Evolutionary conservation across 2,797 vertebrate genomes (phyloP).

Genomic region (Esox masquinongy): DNA sequence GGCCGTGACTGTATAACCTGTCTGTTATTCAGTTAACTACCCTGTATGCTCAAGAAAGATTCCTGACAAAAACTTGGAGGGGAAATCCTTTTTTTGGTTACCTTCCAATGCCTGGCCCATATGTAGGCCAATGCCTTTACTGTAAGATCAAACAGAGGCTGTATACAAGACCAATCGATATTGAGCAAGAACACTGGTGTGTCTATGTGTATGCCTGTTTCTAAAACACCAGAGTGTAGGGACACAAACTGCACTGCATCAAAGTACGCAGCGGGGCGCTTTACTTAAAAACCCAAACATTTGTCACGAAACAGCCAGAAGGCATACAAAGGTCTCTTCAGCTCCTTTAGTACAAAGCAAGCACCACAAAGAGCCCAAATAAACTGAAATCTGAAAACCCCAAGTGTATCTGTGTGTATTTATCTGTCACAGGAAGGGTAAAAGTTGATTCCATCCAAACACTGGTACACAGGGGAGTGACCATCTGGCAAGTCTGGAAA

Average conservation of each 20-base stretch:
- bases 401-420: slow-evolving; percentile 12
- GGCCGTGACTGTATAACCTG: no score
- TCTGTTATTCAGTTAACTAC: no score
- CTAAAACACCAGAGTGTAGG: slow-evolving; percentile 60
- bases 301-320: slow-evolving; percentile 36
- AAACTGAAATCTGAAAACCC: background rate
- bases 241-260: slow-evolving; percentile 52
- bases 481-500: no score
- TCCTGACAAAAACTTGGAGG: background rate
- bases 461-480: slow-evolving; percentile 24
- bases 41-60: no score
- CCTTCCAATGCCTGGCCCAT: slow-evolving; percentile 44
- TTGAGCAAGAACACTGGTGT: slow-evolving; percentile 44
- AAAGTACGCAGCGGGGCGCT: slow-evolving; percentile 49
- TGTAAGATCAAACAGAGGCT: slow-evolving; percentile 35
- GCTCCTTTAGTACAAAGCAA: slow-evolving; percentile 39
- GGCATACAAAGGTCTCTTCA: slow-evolving; percentile 27
- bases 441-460: slow-evolving; percentile 35
- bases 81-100: slow-evolving; percentile 34
- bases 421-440: slow-evolving; percentile 19
- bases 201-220: slow-evolving; percentile 62
- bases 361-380: slow-evolving; percentile 18
- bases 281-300: slow-evolving; percentile 46
- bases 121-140: slow-evolving; percentile 32
- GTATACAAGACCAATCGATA: slow-evolving; percentile 62